Evolutionary conservation across 2,888 invertebrate genomes (phyloP).

Genomic region (Andrena chrysosceles): DNA sequence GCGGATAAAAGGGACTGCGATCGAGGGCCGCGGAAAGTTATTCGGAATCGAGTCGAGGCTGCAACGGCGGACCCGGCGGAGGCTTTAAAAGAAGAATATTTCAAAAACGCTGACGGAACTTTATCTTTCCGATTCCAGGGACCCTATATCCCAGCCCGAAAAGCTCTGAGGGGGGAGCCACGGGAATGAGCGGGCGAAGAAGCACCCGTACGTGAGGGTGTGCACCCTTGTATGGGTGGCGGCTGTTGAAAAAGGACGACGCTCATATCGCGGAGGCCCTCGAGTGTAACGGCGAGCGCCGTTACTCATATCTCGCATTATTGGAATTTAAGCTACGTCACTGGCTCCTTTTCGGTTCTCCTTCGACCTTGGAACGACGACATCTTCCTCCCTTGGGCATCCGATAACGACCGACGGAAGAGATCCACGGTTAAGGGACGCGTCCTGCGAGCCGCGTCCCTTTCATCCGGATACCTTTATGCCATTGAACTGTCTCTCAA

Average conservation of each 20-base stretch:
- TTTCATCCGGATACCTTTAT: conserved; percentile 51
- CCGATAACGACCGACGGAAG: conserved; percentile 38
- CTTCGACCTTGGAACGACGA: conserved; percentile 47
- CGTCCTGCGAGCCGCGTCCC: conserved; percentile 19
- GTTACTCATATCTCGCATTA: conserved; percentile 76
- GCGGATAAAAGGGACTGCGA: neutral
- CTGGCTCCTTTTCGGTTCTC: conserved; percentile 10
- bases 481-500: conserved; percentile 39
- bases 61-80: conserved; percentile 17
- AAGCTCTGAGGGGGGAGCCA: conserved; percentile 14
- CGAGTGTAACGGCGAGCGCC: conserved; percentile 61
- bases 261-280: conserved; percentile 60
- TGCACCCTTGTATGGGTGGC: neutral
- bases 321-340: conserved; percentile 73
- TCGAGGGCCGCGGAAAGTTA: conserved; percentile 10
- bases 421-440: conserved; percentile 35
- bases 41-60: neutral
- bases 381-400: conserved; percentile 30
- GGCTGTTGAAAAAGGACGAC: conserved; percentile 54
- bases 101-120: conserved; percentile 75
- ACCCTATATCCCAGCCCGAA: conserved; percentile 48
- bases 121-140: conserved; percentile 65
- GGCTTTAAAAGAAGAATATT: conserved; percentile 67
- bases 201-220: neutral
- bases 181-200: conserved; percentile 34